phyloP scores from a whole-genome alignment of 2,113 vertebrate species.

The Syrmaticus mikado region DNA sequence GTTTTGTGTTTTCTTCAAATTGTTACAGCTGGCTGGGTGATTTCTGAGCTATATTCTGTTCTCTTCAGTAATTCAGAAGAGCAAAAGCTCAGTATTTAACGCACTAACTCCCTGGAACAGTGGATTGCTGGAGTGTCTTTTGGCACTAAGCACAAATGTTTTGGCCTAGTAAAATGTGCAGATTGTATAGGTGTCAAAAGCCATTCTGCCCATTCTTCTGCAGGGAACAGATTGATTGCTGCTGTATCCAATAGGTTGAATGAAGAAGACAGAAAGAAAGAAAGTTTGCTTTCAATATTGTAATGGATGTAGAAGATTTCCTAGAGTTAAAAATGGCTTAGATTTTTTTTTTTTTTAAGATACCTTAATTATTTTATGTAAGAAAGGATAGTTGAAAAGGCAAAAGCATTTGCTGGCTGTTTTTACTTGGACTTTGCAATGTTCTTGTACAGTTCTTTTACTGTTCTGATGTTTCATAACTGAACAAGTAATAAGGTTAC shows the following conservation, averaged over 20 bases:
- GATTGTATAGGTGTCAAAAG: background rate
- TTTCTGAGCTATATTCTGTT: background rate
- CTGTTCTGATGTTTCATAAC: constrained; percentile 30
- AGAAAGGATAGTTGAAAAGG: constrained; percentile 44
- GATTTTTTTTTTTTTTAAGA: background rate
- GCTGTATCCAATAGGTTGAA: background rate
- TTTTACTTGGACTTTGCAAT: constrained; percentile 49
- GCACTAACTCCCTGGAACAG: background rate
- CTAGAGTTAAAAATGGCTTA: background rate
- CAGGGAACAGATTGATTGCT: background rate
- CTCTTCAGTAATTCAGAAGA: background rate
- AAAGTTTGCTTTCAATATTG: background rate
- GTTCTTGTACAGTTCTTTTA: constrained; percentile 3
- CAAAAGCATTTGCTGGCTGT: constrained; percentile 23
- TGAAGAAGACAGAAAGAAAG: background rate
- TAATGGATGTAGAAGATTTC: background rate
- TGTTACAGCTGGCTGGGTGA: background rate
- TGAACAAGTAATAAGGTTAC: constrained; percentile 68
- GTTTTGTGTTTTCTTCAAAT: background rate
- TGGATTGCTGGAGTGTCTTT: background rate
- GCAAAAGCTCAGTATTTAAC: background rate
- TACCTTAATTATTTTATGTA: constrained; percentile 57
- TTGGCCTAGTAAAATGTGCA: background rate
- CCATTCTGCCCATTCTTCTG: background rate
- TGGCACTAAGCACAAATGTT: background rate